phyloP scores from a whole-genome alignment of 2,113 vertebrate genomes.

The Prunella fulvescens region DNA sequence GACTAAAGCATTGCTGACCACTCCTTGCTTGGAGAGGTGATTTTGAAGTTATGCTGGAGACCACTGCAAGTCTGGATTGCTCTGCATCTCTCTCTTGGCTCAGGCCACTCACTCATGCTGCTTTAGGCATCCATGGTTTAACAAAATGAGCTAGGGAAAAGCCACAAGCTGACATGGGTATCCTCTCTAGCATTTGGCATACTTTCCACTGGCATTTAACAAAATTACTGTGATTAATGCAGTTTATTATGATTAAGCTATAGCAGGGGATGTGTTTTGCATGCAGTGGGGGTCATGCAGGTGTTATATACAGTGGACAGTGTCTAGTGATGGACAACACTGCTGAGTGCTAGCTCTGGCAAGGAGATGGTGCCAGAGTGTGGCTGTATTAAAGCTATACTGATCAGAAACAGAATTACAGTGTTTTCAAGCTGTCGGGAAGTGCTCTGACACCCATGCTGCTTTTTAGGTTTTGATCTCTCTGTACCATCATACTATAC shows the following conservation, averaged over 20 bases:
- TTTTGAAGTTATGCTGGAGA: background rate
- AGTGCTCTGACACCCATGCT: background rate
- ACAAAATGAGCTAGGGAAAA: background rate
- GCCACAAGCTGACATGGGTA: background rate
- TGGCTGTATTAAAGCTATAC: background rate
- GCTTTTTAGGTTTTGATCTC: background rate
- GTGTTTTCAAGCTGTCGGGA: background rate
- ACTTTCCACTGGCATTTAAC: background rate
- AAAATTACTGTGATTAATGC: background rate
- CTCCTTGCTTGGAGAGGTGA: background rate
- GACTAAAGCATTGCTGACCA: background rate
- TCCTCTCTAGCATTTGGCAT: background rate
- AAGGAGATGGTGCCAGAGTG: background rate
- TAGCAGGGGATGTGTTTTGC: background rate
- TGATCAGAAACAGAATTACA: background rate
- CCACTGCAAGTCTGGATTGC: background rate
- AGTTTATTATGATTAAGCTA: background rate
- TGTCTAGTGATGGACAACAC: background rate
- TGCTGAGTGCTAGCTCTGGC: background rate
- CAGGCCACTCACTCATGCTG: background rate
- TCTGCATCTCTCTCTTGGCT: background rate
- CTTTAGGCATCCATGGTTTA: background rate
- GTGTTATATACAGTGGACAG: background rate
- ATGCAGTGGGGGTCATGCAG: background rate
- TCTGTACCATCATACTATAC: slow-evolving; percentile 50